These are phyloP conservation scores for Pangasius larnaudii DNA, from an alignment of 2,797 vertebrate genomes.

Conservation along the genomic window DNA sequence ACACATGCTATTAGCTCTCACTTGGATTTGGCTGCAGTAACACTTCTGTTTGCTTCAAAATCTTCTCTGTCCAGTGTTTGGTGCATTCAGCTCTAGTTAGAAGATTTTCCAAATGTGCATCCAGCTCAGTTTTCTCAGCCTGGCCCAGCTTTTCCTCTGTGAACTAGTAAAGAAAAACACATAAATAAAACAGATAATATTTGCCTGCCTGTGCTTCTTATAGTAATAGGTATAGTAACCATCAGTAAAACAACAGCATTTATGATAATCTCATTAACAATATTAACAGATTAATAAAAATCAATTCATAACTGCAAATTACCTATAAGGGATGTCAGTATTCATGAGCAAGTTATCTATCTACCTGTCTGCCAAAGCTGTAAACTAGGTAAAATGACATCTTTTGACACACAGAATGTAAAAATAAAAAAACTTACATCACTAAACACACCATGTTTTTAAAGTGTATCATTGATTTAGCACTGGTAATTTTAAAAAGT, in stretches of 20 bases:
- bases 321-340: neutral
- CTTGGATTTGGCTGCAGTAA: constrained; percentile 97
- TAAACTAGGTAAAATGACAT: neutral
- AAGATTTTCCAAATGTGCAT: constrained; percentile 96
- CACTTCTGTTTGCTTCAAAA: constrained; percentile 97
- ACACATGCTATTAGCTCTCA: constrained; percentile 68
- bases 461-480: neutral
- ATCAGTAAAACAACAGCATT: neutral
- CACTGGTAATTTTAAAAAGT: neutral
- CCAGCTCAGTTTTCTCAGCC: constrained; percentile 97
- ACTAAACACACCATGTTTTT: neutral
- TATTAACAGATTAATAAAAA: neutral
- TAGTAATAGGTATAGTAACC: too few species aligned
- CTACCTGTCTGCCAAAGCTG: neutral
- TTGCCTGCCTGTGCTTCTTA: neutral
- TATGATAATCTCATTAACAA: neutral
- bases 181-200: neutral
- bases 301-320: neutral
- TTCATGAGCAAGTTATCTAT: neutral
- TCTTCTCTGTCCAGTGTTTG: constrained; percentile 95
- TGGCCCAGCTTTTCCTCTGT: constrained; percentile 98
- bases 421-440: neutral
- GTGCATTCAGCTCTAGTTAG: constrained; percentile 93
- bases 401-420: neutral
- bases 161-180: constrained; percentile 75